A percentile compares a stretch with the other conserved stretches of the same genome.
phyloP scores from a whole-genome alignment of 2,888 invertebrate genomes.

The Scaptodrosophila latifasciaeformis region DNA sequence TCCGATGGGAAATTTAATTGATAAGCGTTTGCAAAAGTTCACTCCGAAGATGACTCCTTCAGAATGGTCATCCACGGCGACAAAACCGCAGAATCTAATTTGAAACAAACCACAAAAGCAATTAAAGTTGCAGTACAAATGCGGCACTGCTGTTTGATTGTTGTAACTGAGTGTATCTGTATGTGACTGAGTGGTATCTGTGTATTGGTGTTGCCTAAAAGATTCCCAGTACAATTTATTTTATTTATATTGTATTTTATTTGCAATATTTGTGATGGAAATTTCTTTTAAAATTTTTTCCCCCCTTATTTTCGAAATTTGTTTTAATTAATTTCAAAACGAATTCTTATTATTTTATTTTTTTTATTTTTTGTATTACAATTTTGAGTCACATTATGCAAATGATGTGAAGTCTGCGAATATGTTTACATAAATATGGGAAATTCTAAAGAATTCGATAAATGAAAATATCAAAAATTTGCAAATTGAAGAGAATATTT shows the following conservation, averaged over 20 bases:
- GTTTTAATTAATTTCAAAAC: too few relatives aligned
- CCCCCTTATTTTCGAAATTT: conserved; percentile 27
- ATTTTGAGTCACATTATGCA: too few relatives aligned
- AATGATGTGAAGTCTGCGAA: too few relatives aligned
- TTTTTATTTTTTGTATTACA: conserved; percentile 6
- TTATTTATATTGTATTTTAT: conserved; percentile 8
- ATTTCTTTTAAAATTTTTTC: conserved; percentile 44
- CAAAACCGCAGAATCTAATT: conserved; percentile 57
- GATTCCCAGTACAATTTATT: conserved; percentile 3
- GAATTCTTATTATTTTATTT: too few relatives aligned
- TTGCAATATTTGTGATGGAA: conserved; percentile 13
- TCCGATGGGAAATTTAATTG: conserved; percentile 46
- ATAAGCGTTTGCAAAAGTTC: conserved; percentile 33
- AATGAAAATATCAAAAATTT: too few relatives aligned
- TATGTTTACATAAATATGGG: too few relatives aligned
- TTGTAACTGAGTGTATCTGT: neutral
- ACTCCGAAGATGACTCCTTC: conserved; percentile 8
- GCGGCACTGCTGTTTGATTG: too few relatives aligned
- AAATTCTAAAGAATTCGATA: too few relatives aligned
- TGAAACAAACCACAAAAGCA: conserved; percentile 67
- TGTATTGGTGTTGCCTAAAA: neutral
- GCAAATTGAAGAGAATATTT: too few relatives aligned
- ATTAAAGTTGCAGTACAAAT: conserved; percentile 63
- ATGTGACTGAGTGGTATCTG: neutral
- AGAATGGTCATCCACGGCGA: too few relatives aligned